Conservation (phyloP, 37 sponge, comb jelly and placozoan genomes). For the Halisarca cf. caerulea region DNA sequence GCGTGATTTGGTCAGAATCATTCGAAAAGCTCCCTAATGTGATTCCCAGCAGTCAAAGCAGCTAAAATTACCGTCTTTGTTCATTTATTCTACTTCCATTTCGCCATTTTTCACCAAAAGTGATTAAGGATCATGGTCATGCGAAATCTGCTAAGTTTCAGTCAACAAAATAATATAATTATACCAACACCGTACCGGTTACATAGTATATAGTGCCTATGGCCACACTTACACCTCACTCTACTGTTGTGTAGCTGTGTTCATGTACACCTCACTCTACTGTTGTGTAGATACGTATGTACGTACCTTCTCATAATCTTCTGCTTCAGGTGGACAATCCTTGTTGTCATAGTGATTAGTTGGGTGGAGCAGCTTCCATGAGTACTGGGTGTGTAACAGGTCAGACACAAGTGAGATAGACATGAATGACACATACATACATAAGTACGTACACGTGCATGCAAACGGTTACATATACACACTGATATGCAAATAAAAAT, state of each 20-base stretch:
- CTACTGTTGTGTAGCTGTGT: neutral
- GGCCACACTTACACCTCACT: no score
- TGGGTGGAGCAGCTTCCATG: constrained; percentile 95
- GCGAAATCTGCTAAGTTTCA: no score
- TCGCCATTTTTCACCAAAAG: no score
- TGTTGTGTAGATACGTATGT: no score
- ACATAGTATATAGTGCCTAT: neutral
- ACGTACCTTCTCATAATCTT: constrained; percentile 92
- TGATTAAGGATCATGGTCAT: no score
- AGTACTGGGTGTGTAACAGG: constrained; percentile 56
- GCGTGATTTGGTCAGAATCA: no score
- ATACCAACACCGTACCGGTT: neutral
- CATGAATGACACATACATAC: neutral
- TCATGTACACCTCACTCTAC: neutral
- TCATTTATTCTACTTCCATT: no score
- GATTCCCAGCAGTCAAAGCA: no score
- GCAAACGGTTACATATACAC: neutral
- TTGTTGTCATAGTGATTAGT: constrained; percentile 92
- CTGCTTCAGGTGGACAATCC: constrained; percentile 88
- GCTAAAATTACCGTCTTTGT: no score
- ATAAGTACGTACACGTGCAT: neutral
- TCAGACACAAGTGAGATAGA: neutral
- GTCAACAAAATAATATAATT: no score
- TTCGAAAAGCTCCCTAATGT: no score
- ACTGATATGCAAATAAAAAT: neutral